Base-by-base conservation (phyloP, 2,113 vertebrate species). In the Holacanthus passer region DNA sequence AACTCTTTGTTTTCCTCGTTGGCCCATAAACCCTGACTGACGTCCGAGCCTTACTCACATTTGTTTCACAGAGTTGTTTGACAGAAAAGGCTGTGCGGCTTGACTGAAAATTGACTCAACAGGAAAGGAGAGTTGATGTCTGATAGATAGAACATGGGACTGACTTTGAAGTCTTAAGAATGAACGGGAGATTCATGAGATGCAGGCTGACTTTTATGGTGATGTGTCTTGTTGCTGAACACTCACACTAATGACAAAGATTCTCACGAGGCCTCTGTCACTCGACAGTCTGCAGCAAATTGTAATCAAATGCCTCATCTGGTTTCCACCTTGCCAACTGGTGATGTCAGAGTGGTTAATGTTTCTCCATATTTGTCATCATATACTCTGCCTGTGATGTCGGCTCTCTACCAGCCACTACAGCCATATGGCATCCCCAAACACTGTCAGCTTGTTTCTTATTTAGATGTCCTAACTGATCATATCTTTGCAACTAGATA, bases 261-360 rank as follows among this genome's bases (percentile, higher is more conserved):
- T 29, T 86, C 43, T 78, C 71, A 29, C 13, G 39, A 77, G 79
- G 70, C 59, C 7, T 59, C 55, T 35, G 73, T 73, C 59, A 70
- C 19, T n/a, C 58, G 50, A 4, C 39, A 43, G 72, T 76, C 70
- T 76, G 59, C 68, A 19, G 31, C 31, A 32, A 56, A 69, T 56
- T 50, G 58, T 82, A 69, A 55, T 87, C 76, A 77, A 59, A 75
- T 70, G 20, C 67, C 69, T 81, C 64, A 43, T 83, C 45, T 73
- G 27, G 48, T 70, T 73, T 39, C 62, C 50, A 43, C 76, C 59
- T 60, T 52, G 56, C 60, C 75, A 73, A 43, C 45, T 1, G 39
- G 48, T 92, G 88, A 91, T 76, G 80, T 88, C 67, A 77, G n/a
- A n/a, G 31, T 39, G 32, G 66, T 48, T 58, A 75, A 66, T 64